phyloP scores from a whole-genome alignment of 2,888 invertebrate species.

The Mythimna pallens region DNA sequence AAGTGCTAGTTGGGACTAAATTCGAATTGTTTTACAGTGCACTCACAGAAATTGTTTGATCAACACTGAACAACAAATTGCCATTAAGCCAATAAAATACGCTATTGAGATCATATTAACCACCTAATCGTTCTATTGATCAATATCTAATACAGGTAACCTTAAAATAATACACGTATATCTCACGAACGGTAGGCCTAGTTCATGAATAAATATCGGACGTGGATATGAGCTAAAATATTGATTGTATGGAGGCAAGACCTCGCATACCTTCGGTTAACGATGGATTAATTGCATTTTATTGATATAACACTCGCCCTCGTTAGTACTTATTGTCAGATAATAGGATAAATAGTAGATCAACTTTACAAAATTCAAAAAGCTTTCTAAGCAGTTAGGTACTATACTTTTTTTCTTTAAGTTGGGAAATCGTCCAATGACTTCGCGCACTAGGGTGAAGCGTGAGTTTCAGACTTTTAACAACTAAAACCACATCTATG shows the following conservation, averaged over 20 bases:
- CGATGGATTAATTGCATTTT: constrained; percentile 62
- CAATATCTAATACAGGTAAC: constrained; percentile 15
- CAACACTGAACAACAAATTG: constrained; percentile 15
- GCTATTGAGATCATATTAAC: constrained; percentile 11
- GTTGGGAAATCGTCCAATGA: too few relatives aligned
- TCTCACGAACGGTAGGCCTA: constrained; percentile 4
- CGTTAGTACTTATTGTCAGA: constrained; percentile 23
- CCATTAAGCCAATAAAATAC: constrained; percentile 28
- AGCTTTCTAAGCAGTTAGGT: too few relatives aligned
- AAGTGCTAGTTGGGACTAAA: background rate
- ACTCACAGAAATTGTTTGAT: constrained; percentile 16
- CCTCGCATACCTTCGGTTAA: constrained; percentile 58
- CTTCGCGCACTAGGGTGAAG: too few relatives aligned
- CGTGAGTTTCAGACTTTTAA: too few relatives aligned
- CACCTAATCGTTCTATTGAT: constrained; percentile 33
- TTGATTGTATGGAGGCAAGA: constrained; percentile 37
- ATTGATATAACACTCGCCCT: constrained; percentile 55
- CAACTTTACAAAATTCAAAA: background rate
- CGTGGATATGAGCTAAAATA: constrained; percentile 43
- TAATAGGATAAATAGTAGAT: constrained; percentile 6
- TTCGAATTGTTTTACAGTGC: too few relatives aligned
- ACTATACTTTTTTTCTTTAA: too few relatives aligned
- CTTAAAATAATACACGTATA: constrained; percentile 8
- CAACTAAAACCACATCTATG: too few relatives aligned
- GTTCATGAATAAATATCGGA: constrained; percentile 40